Percentiles rank a stretch among this genome's conserved stretches.
These are phyloP conservation scores for Galleria mellonella DNA, from an alignment of 1,140 invertebrate genomes.

Conservation along the genomic window DNA sequence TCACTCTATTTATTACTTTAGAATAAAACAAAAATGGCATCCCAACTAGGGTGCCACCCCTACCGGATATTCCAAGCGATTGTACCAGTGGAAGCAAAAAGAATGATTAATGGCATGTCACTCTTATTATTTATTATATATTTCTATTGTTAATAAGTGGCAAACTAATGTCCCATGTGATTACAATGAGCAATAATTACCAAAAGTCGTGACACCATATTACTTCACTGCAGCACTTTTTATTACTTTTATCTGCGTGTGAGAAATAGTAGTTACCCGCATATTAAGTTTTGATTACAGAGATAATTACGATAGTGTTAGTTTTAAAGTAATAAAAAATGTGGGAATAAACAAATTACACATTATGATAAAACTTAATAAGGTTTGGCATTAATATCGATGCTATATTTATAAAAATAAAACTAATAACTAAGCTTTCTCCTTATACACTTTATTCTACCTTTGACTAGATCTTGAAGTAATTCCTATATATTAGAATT, in stretches of 20 bases:
- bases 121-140: slow-evolving; percentile 35
- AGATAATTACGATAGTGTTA: too few relatives aligned
- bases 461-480: too few relatives aligned
- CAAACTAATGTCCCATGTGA: slow-evolving; percentile 29
- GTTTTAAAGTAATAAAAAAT: too few relatives aligned
- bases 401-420: too few relatives aligned
- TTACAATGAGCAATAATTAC: slow-evolving; percentile 1
- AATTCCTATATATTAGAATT: too few relatives aligned
- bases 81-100: slow-evolving; percentile 33
- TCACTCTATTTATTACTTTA: neutral
- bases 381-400: too few relatives aligned
- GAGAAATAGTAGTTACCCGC: slow-evolving; percentile 1
- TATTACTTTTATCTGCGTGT: neutral
- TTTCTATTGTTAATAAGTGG: slow-evolving; percentile 23
- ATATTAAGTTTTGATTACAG: neutral
- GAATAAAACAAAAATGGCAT: slow-evolving; percentile 48
- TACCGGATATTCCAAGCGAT: slow-evolving; percentile 25
- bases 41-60: slow-evolving; percentile 48
- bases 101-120: slow-evolving; percentile 26
- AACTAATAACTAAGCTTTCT: too few relatives aligned
- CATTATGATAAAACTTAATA: too few relatives aligned
- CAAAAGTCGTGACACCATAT: neutral
- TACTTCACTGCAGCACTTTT: too few relatives aligned
- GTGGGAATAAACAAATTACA: too few relatives aligned
- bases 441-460: too few relatives aligned